Conservation (phyloP, 2,888 invertebrate species). For the Petrophora chlorosata region DNA sequence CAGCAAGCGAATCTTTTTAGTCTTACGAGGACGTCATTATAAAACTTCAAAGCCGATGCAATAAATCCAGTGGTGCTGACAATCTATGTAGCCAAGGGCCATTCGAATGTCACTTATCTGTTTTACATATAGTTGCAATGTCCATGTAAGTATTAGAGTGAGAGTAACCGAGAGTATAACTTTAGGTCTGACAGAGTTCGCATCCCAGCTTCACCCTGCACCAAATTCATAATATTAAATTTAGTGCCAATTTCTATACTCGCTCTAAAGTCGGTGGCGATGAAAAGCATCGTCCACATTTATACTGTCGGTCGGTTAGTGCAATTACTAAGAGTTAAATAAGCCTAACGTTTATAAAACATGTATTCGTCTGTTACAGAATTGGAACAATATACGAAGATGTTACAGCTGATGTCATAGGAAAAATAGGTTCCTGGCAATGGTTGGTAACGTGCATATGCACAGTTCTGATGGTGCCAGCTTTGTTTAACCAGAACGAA, state of each 20-base stretch:
- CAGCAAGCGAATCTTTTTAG: background rate
- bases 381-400: constrained; percentile 75
- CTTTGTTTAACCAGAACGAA: constrained; percentile 65
- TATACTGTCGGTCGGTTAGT: too few species aligned
- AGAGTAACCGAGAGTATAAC: too few species aligned
- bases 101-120: constrained; percentile 7
- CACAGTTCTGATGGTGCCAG: constrained; percentile 54
- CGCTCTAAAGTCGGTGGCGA: background rate
- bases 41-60: constrained; percentile 33
- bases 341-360: background rate
- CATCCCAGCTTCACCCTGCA: too few species aligned
- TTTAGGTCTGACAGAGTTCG: too few species aligned
- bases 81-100: constrained; percentile 26
- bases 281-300: background rate
- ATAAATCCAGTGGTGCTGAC: constrained; percentile 25
- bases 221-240: too few species aligned
- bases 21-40: constrained; percentile 12
- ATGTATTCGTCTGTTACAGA: constrained; percentile 48
- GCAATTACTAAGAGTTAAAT: too few species aligned
- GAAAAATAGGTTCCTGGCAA: constrained; percentile 72
- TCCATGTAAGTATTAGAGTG: constrained; percentile 51
- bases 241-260: too few species aligned
- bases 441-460: constrained; percentile 67
- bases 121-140: constrained; percentile 33
- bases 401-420: constrained; percentile 72